phyloP scores from a whole-genome alignment of 2,113 vertebrate genomes.

The Xiphias gladius region DNA sequence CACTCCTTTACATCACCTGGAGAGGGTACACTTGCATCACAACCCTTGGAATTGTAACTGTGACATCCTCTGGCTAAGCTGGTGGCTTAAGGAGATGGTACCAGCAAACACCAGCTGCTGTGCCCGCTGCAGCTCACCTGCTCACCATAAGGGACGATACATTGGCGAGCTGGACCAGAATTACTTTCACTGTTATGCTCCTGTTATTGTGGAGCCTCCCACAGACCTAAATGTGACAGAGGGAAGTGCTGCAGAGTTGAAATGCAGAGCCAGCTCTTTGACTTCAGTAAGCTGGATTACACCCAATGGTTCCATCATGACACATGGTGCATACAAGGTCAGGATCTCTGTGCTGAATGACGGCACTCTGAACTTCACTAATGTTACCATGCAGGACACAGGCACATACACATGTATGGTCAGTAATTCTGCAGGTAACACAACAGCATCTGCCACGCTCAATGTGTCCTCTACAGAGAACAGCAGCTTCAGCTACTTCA shows the following conservation, averaged over 20 bases:
- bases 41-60: slow-evolving; percentile 99
- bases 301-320: slow-evolving; percentile 97
- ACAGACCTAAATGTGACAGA: slow-evolving; percentile 98
- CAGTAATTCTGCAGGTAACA: slow-evolving; percentile 98
- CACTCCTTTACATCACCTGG: slow-evolving; percentile 95
- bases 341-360: slow-evolving; percentile 97
- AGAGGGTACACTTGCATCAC: slow-evolving; percentile 97
- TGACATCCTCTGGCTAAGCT: slow-evolving; percentile 98
- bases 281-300: slow-evolving; percentile 99
- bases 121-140: slow-evolving; percentile 95
- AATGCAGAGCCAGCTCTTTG: slow-evolving; percentile 95
- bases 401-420: slow-evolving; percentile 99
- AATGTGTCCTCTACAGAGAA: slow-evolving; percentile 96
- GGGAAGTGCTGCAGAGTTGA: slow-evolving; percentile 97
- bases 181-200: slow-evolving; percentile 98
- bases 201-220: slow-evolving; percentile 98
- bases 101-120: slow-evolving; percentile 98
- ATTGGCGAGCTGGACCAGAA: slow-evolving; percentile 98
- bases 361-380: slow-evolving; percentile 98
- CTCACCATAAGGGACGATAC: slow-evolving; percentile 94
- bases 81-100: slow-evolving; percentile 99
- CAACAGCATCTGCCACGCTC: slow-evolving; percentile 96
- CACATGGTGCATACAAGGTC: slow-evolving; percentile 95
- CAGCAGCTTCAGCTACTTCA: slow-evolving; percentile 96
- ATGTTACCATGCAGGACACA: slow-evolving; percentile 97